Percentiles rank a stretch among this genome's conserved stretches.
phyloP scores from a whole-genome alignment of 1,140 invertebrate species.

The Ips typographus region DNA sequence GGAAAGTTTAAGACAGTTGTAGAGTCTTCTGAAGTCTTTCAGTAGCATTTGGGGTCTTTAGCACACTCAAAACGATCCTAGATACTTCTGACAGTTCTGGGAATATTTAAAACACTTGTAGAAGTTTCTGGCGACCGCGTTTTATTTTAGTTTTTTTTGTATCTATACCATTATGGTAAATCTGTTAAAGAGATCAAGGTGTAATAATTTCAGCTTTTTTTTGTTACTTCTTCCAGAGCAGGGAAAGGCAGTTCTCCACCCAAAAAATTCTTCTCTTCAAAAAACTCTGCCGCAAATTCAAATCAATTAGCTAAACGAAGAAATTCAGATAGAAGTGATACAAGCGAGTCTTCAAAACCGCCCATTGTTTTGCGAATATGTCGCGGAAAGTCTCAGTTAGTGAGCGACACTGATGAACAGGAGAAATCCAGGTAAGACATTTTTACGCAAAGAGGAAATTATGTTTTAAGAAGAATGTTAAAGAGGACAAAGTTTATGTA shows the following conservation, averaged over 20 bases:
- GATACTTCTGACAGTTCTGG: no score
- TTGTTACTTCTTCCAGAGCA: constrained; percentile 10
- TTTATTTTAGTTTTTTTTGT: no score
- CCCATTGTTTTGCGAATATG: constrained; percentile 69
- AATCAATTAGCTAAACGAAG: constrained; percentile 40
- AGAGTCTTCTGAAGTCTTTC: no score
- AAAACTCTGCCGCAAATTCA: constrained; percentile 38
- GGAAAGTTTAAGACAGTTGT: no score
- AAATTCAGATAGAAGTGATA: constrained; percentile 48
- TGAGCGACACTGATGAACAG: constrained; percentile 52
- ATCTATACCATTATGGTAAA: no score
- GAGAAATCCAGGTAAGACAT: constrained; percentile 44
- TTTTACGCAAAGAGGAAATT: constrained; percentile 38
- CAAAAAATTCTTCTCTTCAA: constrained; percentile 49
- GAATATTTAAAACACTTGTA: no score
- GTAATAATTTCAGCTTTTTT: no score
- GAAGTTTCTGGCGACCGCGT: no score
- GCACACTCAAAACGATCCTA: no score
- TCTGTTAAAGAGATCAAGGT: no score
- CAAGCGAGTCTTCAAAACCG: constrained; percentile 58
- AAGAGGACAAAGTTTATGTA: no score
- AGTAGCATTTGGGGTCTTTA: no score
- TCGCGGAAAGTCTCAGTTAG: constrained; percentile 62
- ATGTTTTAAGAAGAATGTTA: background rate
- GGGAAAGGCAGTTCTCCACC: constrained; percentile 36